Evolutionary conservation across 2,797 vertebrate species (phyloP).

Genomic region (Carapus acus): DNA sequence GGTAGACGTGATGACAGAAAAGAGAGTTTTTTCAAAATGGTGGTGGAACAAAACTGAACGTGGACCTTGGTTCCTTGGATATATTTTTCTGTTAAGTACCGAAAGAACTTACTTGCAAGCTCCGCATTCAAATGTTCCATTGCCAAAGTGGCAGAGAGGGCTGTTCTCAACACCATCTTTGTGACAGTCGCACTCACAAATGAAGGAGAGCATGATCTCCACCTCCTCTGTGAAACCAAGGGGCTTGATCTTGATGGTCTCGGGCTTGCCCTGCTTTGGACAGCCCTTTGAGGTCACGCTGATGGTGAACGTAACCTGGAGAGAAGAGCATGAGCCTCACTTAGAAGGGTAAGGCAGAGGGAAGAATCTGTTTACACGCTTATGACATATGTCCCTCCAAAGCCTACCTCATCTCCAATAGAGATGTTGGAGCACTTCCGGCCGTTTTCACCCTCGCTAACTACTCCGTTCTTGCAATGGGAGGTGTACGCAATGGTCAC

Average conservation of each 20-base stretch:
- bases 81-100: no score
- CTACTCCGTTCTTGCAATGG: slow-evolving; percentile 91
- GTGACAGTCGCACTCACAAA: slow-evolving; percentile 92
- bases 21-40: no score
- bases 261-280: slow-evolving; percentile 74
- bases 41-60: no score
- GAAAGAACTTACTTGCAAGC: slow-evolving; percentile 84
- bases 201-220: slow-evolving; percentile 83
- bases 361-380: no score
- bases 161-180: slow-evolving; percentile 73
- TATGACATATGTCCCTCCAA: no score
- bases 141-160: slow-evolving; percentile 77
- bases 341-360: background rate
- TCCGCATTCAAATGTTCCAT: slow-evolving; percentile 93
- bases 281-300: slow-evolving; percentile 88
- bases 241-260: slow-evolving; percentile 90
- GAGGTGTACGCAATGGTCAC: slow-evolving; percentile 88
- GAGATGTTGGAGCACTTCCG: slow-evolving; percentile 96
- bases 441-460: slow-evolving; percentile 85
- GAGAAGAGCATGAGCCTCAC: background rate
- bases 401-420: slow-evolving; percentile 90
- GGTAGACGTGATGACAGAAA: no score
- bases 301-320: slow-evolving; percentile 88
- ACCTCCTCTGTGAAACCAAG: slow-evolving; percentile 96
- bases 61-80: no score